Evolutionary conservation across 2,797 vertebrate genomes (phyloP), one percentile per base, ranked within the genome.

Genomic region (Cyclopterus lumpus): DNA sequence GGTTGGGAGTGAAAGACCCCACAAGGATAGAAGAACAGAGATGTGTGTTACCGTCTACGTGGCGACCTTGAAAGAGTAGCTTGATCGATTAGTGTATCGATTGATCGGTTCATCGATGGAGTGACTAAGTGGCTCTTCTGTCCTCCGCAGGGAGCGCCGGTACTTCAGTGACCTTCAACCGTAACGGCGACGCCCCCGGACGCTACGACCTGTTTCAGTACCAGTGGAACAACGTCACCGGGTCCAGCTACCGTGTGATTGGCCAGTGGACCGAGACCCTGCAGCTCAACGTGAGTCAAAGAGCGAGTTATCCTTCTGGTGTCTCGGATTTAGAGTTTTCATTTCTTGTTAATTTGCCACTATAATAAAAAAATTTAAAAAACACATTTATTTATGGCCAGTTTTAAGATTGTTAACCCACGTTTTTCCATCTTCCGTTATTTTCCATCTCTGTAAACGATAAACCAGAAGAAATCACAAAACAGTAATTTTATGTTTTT

Each of bases 131-230:
- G 3, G 1, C 14, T 59, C 1, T 68, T n/a, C 57, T 55, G 20
- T 73, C 15, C 53, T 69, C 68, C 3, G 26, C 84, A 99, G 98
- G 98, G 87, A 99, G 97, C 44, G 97, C 97, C 40, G 95, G 96
- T 46, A 99, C 97, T 0, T 96, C 96, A 0, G 97, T 99, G 83
- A 96, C 96, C 22, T 99, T 99, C 87, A 99, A 99, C 91, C 96
- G 94, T 73, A 99, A 99, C 0, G 98, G 98, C 0, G 97, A 99
- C 0, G 97, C 98, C 0, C 96, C 97, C 0, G 98, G 98, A 4
- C 95, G 97, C 51, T 99, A 99, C 0, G 97, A 99, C 86, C 96
- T 99, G 85, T 99, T 99, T 78, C 98, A 99, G 92, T 99, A 94
- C 91, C 98, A 99, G 92, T 92, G 91, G 74, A 96, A 92, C 70